phyloP scores from a whole-genome alignment of 37 sponge, comb jelly and placozoan genomes.

The Spongilla lacustris region DNA sequence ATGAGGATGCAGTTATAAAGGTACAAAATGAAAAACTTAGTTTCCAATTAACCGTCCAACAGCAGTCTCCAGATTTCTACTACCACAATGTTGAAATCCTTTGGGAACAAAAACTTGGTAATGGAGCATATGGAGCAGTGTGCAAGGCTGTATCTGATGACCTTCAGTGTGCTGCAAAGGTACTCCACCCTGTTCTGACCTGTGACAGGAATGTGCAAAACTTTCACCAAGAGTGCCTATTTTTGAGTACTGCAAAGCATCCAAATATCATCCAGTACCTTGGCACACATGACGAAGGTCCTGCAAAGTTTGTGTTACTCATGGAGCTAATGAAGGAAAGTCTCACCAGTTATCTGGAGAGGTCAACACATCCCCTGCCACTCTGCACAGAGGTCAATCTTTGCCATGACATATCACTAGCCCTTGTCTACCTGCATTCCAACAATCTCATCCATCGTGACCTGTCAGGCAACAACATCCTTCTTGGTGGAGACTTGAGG shows the following conservation, averaged over 20 bases:
- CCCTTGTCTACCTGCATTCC: slow-evolving; percentile 39
- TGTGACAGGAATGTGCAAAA: background rate
- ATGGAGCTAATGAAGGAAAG: slow-evolving; percentile 68
- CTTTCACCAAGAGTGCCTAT: slow-evolving; percentile 1
- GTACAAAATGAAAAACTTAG: too few species aligned
- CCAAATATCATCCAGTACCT: slow-evolving; percentile 18
- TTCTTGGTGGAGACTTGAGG: background rate
- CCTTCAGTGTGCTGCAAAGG: slow-evolving; percentile 15
- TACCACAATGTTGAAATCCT: too few species aligned
- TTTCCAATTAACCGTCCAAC: too few species aligned
- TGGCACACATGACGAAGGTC: background rate
- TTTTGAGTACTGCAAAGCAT: slow-evolving; percentile 1
- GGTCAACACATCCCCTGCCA: background rate
- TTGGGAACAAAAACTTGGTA: background rate
- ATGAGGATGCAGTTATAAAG: too few species aligned
- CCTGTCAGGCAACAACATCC: slow-evolving; percentile 55
- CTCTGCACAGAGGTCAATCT: slow-evolving; percentile 24
- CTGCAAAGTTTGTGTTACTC: slow-evolving; percentile 16
- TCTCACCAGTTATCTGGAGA: slow-evolving; percentile 44
- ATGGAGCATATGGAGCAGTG: slow-evolving; percentile 23
- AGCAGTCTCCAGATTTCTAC: too few species aligned
- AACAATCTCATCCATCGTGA: slow-evolving; percentile 36
- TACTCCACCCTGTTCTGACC: too few species aligned
- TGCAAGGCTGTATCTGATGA: slow-evolving; percentile 15
- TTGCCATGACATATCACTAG: slow-evolving; percentile 36